A percentile compares a stretch with the other conserved stretches of the same genome.
phyloP scores from a whole-genome alignment of 2,797 vertebrate species.

The Gymnoscopelus braueri region DNA sequence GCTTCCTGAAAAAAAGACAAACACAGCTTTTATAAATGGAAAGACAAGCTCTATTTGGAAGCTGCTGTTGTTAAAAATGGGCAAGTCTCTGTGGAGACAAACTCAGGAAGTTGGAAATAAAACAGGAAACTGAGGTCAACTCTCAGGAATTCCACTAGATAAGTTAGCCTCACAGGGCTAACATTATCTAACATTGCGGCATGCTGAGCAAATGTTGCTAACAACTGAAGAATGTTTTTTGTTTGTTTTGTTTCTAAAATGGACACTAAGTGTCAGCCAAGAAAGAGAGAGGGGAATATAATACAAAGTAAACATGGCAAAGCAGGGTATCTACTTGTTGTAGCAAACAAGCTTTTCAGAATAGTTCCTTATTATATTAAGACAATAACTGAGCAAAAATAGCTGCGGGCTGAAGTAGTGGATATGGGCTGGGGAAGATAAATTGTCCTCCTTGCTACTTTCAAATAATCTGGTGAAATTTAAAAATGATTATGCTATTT shows the following conservation, averaged over 20 bases:
- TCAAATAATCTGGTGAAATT: too few relatives aligned
- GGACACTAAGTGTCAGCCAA: neutral
- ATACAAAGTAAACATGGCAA: neutral
- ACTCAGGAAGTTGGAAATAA: conserved; percentile 76
- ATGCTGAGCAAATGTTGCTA: neutral
- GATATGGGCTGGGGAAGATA: too few relatives aligned
- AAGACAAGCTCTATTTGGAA: conserved; percentile 13
- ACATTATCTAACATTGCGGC: conserved; percentile 23
- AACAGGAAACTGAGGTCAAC: conserved; percentile 79
- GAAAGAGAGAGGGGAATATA: neutral
- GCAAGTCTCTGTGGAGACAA: conserved; percentile 45
- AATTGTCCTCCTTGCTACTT: too few relatives aligned
- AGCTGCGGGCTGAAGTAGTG: too few relatives aligned
- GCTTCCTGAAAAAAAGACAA: too few relatives aligned
- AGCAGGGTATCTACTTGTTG: too few relatives aligned
- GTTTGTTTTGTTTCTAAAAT: too few relatives aligned
- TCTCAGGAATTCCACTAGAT: conserved; percentile 75
- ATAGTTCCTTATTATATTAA: too few relatives aligned
- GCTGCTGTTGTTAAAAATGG: conserved; percentile 8
- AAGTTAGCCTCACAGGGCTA: conserved; percentile 45
- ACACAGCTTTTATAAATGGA: conserved; percentile 17
- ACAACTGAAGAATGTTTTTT: neutral
- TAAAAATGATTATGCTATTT: too few relatives aligned
- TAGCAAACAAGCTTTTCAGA: neutral
- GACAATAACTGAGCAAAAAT: too few relatives aligned